phyloP scores from a whole-genome alignment of 2,113 vertebrate genomes.

The Amblyopsis rosae region DNA sequence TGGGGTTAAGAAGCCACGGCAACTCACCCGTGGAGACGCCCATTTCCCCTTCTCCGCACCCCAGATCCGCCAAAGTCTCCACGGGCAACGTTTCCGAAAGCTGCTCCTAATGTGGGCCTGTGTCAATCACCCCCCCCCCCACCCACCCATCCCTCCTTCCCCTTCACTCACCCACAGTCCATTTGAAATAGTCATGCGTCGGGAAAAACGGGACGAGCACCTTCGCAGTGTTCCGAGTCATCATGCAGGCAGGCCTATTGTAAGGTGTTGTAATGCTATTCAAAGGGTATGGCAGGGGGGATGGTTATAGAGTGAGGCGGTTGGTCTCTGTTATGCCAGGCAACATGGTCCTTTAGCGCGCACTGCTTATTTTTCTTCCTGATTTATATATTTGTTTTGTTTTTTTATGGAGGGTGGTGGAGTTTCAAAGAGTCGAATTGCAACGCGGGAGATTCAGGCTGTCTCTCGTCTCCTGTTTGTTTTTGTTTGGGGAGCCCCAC shows the following conservation, averaged over 20 bases:
- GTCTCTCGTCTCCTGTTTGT: slow-evolving; percentile 62
- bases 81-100: slow-evolving; percentile 92
- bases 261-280: slow-evolving; percentile 57
- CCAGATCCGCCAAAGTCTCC: slow-evolving; percentile 86
- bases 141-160: slow-evolving; percentile 42
- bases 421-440: slow-evolving; percentile 57
- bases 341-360: not conserved
- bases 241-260: slow-evolving; percentile 25
- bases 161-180: slow-evolving; percentile 52
- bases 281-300: slow-evolving; percentile 48
- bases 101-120: slow-evolving; percentile 93
- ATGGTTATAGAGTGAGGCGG: slow-evolving; percentile 51
- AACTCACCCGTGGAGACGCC: slow-evolving; percentile 84
- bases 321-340: slow-evolving; percentile 22
- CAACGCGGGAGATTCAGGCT: slow-evolving; percentile 51
- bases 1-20: slow-evolving; percentile 95
- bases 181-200: slow-evolving; percentile 98
- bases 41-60: slow-evolving; percentile 84
- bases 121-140: slow-evolving; percentile 94
- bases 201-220: slow-evolving; percentile 82
- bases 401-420: not conserved
- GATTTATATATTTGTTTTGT: too few species aligned
- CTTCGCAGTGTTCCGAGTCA: slow-evolving; percentile 52
- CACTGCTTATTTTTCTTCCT: too few species aligned
- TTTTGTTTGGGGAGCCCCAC: slow-evolving; percentile 66